Base-by-base conservation (phyloP, 2,888 invertebrate species). In the Amblyjoppa proteus region DNA sequence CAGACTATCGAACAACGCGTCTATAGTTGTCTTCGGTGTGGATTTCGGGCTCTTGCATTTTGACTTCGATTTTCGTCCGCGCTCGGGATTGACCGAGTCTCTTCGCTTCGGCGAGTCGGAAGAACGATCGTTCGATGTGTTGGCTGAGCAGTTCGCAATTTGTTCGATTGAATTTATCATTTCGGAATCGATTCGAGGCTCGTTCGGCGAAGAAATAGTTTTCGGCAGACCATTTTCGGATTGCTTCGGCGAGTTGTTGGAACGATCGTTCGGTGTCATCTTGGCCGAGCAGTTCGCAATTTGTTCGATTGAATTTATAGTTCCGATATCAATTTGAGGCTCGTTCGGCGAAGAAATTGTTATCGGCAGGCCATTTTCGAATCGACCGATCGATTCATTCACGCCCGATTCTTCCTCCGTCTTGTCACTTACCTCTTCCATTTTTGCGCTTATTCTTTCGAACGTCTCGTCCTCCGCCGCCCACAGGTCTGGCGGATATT, bases 401-500 rank as follows among this genome's bases (percentile, higher is more conserved):
- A 87, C 71, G 16, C 81, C 28, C 56, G 28, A 68, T 82, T 76
- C 80, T 45, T 89, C 84, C 58, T 81, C 49, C 56, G 79, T 81
- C 16, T 81, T 68, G 16, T 83, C 56, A 49, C 51, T 2, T 16
- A 56, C 78, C 28, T 69, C 70, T 1, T 81, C 31, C 25, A 3
- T 20, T n/a, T 87, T 56, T 6, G 82, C 71, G 11, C 51, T 5
- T 41, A 88, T 41, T 88, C 88, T 92, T 28, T 93, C 92, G 87
- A 92, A 93, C 3, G 16, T n/a, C 38, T 81, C 66, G 71, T 88
- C 87, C 56, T 89, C 85, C 20, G 87, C 83, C 31, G 86, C 84
- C 94, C 94, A 94, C 79, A 94, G 87, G 88, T 94, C 91, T 25
- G 88, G 81, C 25, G 89, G 88, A 83, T 92, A 91, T 84, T 93